A percentile compares a stretch with the other conserved stretches of the same genome.
These are phyloP conservation scores for Drosophila sturtevanti DNA, from an alignment of 1,140 invertebrate genomes.

Conservation along the genomic window DNA sequence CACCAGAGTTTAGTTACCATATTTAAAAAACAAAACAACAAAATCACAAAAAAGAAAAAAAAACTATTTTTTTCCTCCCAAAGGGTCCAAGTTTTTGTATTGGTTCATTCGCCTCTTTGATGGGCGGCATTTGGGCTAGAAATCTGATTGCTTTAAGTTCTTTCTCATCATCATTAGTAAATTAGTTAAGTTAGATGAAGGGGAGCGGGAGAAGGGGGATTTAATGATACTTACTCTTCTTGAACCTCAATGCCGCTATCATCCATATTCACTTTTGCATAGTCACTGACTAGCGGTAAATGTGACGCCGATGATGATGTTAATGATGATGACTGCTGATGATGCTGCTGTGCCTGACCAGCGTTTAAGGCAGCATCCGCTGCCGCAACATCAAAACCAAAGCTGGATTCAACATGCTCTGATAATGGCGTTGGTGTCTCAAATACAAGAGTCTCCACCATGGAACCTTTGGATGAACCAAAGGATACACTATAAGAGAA, in stretches of 20 bases:
- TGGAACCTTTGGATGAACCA: slow-evolving; percentile 96
- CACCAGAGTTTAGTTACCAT: too few relatives aligned
- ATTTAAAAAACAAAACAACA: background rate
- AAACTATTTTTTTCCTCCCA: too few relatives aligned
- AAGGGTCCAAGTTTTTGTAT: background rate
- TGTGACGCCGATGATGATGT: slow-evolving; percentile 34
- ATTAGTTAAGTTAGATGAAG: background rate
- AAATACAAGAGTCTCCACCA: slow-evolving; percentile 96
- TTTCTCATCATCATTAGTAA: slow-evolving; percentile 1
- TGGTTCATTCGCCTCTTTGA: slow-evolving; percentile 33
- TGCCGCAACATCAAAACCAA: slow-evolving; percentile 73
- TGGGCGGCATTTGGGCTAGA: background rate
- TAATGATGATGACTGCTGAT: slow-evolving; percentile 13
- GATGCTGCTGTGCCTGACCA: slow-evolving; percentile 38
- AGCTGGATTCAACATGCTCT: slow-evolving; percentile 86
- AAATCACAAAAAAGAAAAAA: background rate
- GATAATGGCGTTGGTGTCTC: slow-evolving; percentile 90
- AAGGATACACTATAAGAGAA: slow-evolving; percentile 91
- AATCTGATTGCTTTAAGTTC: background rate
- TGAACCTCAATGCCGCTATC: slow-evolving; percentile 83
- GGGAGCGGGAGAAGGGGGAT: background rate
- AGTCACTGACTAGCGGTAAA: slow-evolving; percentile 57
- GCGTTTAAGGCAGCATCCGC: slow-evolving; percentile 38
- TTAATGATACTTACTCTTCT: slow-evolving; percentile 85
- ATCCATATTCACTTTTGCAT: slow-evolving; percentile 69